Evolutionary conservation across 2,888 invertebrate species (phyloP).

Genomic region (Lasioglossum oenotherae): DNA sequence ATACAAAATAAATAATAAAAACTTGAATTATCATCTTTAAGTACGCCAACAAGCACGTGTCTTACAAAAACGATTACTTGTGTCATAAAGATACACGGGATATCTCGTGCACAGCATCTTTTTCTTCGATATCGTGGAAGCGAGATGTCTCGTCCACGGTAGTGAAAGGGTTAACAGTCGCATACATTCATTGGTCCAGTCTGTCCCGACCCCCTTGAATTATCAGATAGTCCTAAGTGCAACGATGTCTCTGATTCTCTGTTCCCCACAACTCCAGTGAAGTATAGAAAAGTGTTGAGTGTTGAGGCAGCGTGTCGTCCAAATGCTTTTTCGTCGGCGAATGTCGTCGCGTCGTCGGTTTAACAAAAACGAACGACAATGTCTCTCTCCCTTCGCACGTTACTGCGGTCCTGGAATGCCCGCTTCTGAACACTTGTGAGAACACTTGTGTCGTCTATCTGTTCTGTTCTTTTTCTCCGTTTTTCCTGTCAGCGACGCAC

Average conservation of each 20-base stretch:
- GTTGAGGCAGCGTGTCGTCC: slow-evolving; percentile 41
- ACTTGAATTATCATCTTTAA: too few species aligned
- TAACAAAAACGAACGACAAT: background rate
- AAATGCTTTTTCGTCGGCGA: slow-evolving; percentile 57
- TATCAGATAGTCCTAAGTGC: too few species aligned
- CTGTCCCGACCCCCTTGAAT: background rate
- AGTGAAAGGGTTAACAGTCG: slow-evolving; percentile 8
- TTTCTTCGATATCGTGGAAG: too few species aligned
- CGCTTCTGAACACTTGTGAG: slow-evolving; percentile 43
- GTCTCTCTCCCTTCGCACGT: slow-evolving; percentile 16
- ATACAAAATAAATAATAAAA: too few species aligned
- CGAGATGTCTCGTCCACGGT: too few species aligned
- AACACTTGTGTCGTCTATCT: background rate
- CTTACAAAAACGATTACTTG: too few species aligned
- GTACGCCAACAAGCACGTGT: too few species aligned
- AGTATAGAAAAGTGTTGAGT: slow-evolving; percentile 1
- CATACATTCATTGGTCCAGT: slow-evolving; percentile 21
- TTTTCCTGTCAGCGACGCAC: background rate
- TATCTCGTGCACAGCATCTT: too few species aligned
- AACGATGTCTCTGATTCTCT: background rate
- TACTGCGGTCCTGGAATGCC: slow-evolving; percentile 61
- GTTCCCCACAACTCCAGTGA: background rate
- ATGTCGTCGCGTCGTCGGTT: slow-evolving; percentile 13
- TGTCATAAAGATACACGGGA: too few species aligned
- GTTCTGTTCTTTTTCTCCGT: slow-evolving; percentile 8